Conservation (phyloP, 2,888 invertebrate species). For the Archips crataeganus region DNA sequence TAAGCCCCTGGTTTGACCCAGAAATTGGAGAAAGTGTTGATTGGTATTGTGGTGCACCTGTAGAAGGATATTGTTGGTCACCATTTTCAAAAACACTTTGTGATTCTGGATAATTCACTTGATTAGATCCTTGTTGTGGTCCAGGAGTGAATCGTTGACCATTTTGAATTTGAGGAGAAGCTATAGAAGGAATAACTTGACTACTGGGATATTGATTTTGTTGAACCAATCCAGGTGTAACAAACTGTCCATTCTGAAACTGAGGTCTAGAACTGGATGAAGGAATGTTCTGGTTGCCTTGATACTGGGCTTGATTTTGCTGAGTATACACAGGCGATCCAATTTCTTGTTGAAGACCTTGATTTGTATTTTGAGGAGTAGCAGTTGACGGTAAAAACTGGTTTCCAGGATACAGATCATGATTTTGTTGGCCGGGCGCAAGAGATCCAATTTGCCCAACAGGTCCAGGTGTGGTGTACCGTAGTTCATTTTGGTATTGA, state of each 20-base stretch:
- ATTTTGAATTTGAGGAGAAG: conserved; percentile 15
- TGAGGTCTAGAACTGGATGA: conserved; percentile 21
- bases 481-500: conserved; percentile 10
- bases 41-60: conserved; percentile 24
- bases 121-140: not conserved
- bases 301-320: not conserved
- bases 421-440: conserved; percentile 2
- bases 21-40: conserved; percentile 18
- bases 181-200: conserved; percentile 1
- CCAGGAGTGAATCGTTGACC: not conserved
- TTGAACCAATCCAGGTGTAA: conserved; percentile 8
- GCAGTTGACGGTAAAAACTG: conserved; percentile 21
- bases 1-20: conserved; percentile 13
- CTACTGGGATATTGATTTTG: conserved; percentile 6
- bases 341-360: not conserved
- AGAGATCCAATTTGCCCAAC: not conserved
- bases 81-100: not conserved
- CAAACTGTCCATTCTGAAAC: conserved; percentile 13
- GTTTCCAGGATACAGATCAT: conserved; percentile 2
- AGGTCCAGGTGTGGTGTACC: conserved; percentile 6
- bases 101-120: not conserved
- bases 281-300: conserved; percentile 6
- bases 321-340: conserved; percentile 2
- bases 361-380: not conserved
- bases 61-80: conserved; percentile 16